Percentiles rank a stretch among this genome's conserved stretches.
phyloP scores from a whole-genome alignment of 2,797 vertebrate species.

The Ficedula albicollis region DNA sequence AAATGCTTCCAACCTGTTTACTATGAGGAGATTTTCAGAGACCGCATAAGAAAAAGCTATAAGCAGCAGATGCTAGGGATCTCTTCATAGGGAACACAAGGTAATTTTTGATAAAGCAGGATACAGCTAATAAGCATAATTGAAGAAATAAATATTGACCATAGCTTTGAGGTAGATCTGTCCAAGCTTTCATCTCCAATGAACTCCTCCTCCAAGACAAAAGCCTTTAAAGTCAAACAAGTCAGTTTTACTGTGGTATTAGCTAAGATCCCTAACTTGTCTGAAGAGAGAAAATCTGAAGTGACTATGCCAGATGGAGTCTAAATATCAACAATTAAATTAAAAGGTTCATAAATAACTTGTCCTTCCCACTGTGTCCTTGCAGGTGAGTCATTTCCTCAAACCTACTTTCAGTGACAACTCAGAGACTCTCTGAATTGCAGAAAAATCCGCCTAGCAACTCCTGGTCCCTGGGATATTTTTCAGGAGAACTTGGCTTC shows the following conservation, averaged over 20 bases:
- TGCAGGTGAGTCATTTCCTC: constrained; percentile 32
- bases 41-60: neutral
- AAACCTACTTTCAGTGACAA: neutral
- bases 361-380: neutral
- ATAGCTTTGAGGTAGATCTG: neutral
- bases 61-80: neutral
- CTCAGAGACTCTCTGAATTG: neutral
- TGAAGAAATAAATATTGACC: neutral
- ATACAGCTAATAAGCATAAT: neutral
- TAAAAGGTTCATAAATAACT: constrained; percentile 37
- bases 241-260: neutral
- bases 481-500: neutral
- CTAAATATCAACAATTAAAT: constrained; percentile 27
- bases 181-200: neutral
- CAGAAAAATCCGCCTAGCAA: neutral
- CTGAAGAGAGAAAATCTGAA: neutral
- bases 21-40: neutral
- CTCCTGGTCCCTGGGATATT: neutral
- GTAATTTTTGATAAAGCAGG: neutral
- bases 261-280: neutral
- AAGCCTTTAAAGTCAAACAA: neutral
- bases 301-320: neutral
- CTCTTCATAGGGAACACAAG: neutral
- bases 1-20: neutral
- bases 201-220: neutral